Base-by-base conservation (phyloP, 2,113 vertebrate species). In the Gopherus flavomarginatus region DNA sequence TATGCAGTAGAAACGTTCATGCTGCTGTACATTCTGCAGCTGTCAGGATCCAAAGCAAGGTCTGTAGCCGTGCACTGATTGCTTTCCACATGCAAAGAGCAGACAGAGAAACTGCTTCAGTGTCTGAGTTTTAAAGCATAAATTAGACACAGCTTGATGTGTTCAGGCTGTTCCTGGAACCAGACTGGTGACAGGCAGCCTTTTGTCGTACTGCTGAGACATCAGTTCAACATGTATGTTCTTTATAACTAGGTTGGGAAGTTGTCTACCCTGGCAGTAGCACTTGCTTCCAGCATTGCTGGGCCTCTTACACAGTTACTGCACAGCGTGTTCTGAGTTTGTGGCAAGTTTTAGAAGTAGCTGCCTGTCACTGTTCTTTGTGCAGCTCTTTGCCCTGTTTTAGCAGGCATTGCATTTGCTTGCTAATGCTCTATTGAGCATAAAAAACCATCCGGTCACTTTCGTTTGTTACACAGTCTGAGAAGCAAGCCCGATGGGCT, bases 1-100 rank as follows among this genome's bases (percentile, higher is more conserved):
- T 1, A 0, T 0, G 1, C 47, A 65, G n/a, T 27, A 35, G 81
- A 3, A 4, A 0, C 2, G 50, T 31, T 72, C 52, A 38, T 78
- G 75, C 42, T 47, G 24, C 12, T 2, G 24, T 47, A 5, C 7
- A 4, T 38, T 22, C 35, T 62, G 57, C 57, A 62, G 11, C 27
- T 9, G 9, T 38, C 19, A 72, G 65, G n/a, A 26, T 47, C 11
- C 26, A 47, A 47, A 77, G 12, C 38, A 77, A 44, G 72, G 72
- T 77, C 38, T 1, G 5, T 42, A 44, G 72, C 72, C 72, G 26
- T 3, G 26, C 21, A 26, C 35, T 44, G 38, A 5, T 38, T 44
- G 22, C 22, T 42, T 38, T 11, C 22, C 72, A 42, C 24, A 11
- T 77, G 72, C 42, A 8, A 44, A 26, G 38, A 77, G 42, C 38